Conservation (phyloP, 2,797 vertebrate species). For the Poecile montanus region DNA sequence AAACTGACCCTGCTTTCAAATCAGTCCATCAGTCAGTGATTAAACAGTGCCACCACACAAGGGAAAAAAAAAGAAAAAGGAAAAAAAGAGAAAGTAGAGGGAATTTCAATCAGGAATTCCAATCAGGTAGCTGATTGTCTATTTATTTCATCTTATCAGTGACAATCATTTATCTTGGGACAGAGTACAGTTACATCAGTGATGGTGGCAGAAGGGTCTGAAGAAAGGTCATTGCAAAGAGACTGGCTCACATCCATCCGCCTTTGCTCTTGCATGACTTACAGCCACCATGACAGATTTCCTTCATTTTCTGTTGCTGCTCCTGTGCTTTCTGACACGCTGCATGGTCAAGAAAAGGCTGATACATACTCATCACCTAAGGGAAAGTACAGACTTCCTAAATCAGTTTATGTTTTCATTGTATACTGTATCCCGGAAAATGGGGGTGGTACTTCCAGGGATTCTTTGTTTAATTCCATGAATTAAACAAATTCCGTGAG, state of each 20-base stretch:
- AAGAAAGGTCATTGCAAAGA: slow-evolving; percentile 48
- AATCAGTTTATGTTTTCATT: slow-evolving; percentile 56
- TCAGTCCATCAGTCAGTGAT: slow-evolving; percentile 34
- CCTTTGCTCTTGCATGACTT: slow-evolving; percentile 22
- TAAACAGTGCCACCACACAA: not conserved
- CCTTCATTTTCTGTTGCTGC: slow-evolving; percentile 23
- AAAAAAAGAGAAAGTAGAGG: not conserved
- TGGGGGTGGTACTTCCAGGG: not conserved
- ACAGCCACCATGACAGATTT: not conserved
- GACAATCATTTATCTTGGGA: slow-evolving; percentile 22
- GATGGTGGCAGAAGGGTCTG: not conserved
- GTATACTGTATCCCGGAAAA: not conserved
- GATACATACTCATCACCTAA: not conserved
- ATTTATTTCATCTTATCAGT: slow-evolving; percentile 51
- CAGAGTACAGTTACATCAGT: not conserved
- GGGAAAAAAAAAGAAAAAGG: not conserved
- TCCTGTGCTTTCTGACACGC: slow-evolving; percentile 25
- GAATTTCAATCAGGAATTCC: slow-evolving; percentile 46
- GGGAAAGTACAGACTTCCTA: slow-evolving; percentile 15
- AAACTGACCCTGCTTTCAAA: slow-evolving; percentile 53
- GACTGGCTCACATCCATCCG: not conserved
- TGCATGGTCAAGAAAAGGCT: slow-evolving; percentile 26
- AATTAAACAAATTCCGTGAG: not conserved
- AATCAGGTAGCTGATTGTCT: slow-evolving; percentile 24
- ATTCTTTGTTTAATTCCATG: slow-evolving; percentile 30